Percentiles rank a stretch among this genome's conserved stretches.
phyloP scores from a whole-genome alignment of 1,140 invertebrate species.

The Brachionus rotundiformis region DNA sequence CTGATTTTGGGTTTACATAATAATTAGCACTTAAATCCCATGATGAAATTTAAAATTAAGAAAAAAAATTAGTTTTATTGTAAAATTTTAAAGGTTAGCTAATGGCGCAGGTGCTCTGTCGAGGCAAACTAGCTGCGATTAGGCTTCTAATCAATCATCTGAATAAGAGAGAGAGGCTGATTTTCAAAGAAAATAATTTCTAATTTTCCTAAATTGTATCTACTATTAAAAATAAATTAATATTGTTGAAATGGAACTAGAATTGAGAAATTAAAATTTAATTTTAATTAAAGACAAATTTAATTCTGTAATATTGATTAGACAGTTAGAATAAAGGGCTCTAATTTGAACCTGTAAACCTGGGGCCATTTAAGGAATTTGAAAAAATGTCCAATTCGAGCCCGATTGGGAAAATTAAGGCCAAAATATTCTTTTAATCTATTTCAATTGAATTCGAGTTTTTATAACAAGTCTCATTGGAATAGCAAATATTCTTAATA shows the following conservation, averaged over 20 bases:
- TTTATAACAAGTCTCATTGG: slow-evolving; percentile 25
- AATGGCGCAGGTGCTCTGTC: background rate
- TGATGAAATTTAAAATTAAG: background rate
- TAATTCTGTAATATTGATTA: slow-evolving; percentile 1
- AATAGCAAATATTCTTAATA: slow-evolving; percentile 12
- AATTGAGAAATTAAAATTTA: background rate
- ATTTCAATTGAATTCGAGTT: slow-evolving; percentile 11
- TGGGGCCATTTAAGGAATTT: background rate
- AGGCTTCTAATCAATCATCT: slow-evolving; percentile 6
- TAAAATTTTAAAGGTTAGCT: background rate
- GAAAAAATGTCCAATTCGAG: background rate
- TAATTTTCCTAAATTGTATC: slow-evolving; percentile 23
- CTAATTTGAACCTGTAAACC: background rate
- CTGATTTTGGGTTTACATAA: slow-evolving; percentile 35
- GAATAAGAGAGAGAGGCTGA: background rate
- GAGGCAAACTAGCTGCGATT: too few species aligned
- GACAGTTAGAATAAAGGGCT: background rate
- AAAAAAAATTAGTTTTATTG: background rate
- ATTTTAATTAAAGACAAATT: slow-evolving; percentile 20
- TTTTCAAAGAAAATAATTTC: slow-evolving; percentile 16
- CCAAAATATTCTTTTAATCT: slow-evolving; percentile 20
- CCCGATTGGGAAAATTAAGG: background rate
- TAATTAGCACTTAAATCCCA: slow-evolving; percentile 1
- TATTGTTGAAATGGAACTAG: slow-evolving; percentile 7
- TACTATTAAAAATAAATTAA: slow-evolving; percentile 48